Evolutionary conservation across 2,888 invertebrate species (phyloP).

Genomic region (Drosophila kokeensis): DNA sequence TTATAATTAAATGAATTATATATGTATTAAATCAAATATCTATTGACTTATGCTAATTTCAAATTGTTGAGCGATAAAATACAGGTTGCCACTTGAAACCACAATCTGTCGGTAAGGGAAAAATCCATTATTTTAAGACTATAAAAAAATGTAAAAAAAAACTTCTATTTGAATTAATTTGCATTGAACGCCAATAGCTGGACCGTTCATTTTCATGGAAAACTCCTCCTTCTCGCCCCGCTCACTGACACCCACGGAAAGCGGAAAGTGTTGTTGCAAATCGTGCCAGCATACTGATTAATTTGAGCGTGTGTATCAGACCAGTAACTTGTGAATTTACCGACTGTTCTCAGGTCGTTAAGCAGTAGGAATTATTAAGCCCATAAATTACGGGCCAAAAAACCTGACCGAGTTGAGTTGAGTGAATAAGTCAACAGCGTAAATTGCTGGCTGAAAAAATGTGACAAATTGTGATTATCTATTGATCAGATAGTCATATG

Average conservation of each 20-base stretch:
- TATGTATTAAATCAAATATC: conserved; percentile 37
- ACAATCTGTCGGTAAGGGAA: neutral
- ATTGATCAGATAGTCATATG: conserved; percentile 6
- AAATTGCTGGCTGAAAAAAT: conserved; percentile 37
- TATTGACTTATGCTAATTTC: conserved; percentile 67
- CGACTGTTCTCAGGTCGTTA: conserved; percentile 26
- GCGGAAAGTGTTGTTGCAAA: conserved; percentile 38
- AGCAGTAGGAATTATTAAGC: conserved; percentile 33
- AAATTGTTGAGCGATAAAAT: conserved; percentile 13
- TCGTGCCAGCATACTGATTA: conserved; percentile 65
- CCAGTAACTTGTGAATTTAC: conserved; percentile 30
- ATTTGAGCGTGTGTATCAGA: conserved; percentile 69
- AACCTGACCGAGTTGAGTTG: conserved; percentile 19
- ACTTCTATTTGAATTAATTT: conserved; percentile 51
- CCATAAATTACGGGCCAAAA: conserved; percentile 63
- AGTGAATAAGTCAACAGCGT: conserved; percentile 55
- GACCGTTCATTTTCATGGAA: conserved; percentile 13
- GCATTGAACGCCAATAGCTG: conserved; percentile 44
- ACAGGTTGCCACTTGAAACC: neutral
- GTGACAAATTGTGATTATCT: conserved; percentile 54
- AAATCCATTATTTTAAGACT: conserved; percentile 26
- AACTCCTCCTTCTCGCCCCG: conserved; percentile 7
- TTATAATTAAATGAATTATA: conserved; percentile 24
- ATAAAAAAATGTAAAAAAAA: conserved; percentile 14
- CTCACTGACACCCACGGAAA: neutral